Evolutionary conservation across 2,113 vertebrate genomes (phyloP), one percentile per base, ranked within the genome.

Genomic region (Macrotus californicus): DNA sequence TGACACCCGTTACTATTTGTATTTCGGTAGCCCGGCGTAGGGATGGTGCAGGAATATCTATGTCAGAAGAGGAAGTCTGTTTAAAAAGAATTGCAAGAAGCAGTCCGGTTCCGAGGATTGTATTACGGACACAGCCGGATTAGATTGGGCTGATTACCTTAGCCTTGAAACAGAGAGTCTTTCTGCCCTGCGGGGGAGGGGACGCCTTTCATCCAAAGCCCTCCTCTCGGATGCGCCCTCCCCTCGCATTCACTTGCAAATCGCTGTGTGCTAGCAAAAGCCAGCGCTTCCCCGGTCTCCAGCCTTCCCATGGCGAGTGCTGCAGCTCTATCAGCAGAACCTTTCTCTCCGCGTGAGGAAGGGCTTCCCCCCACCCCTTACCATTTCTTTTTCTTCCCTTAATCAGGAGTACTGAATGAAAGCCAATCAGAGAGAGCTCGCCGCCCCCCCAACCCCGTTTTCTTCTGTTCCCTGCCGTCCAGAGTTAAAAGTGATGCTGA

Each of bases 201-300:
- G 98, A 96, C 77, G 91, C 98, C 96, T 96, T 95, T 92, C 97
- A 97, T 46, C 76, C 96, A 93, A 82, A 87, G 96, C 97, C 94
- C 97, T 95, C 85, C 83, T 46, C 92, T 89, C 3, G 56, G 79
- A 93, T 85, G 98, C 96, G 93, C 98, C 98, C 98, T 98, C 98
- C 98, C 98, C 98, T 98, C 66, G 98, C 97, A 98, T 99, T 98
- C 98, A 98, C 98, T 98, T 98, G 98, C 98, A 98, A 98, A 99
- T 98, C 98, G 54, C 94, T 92, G 96, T 96, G 97, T 83, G 98
- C 97, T 83, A 1, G 97, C 98, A 52, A 87, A 46, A 97, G 97
- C 97, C 97, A 52, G 97, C 93, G 1, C 97, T 97, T 95, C 96
- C 97, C 94, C 41, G 48, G 80, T 59, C 98, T 86, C 98, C 92